Base-by-base conservation (phyloP, 2,888 invertebrate genomes). In the Mythimna ferrago region DNA sequence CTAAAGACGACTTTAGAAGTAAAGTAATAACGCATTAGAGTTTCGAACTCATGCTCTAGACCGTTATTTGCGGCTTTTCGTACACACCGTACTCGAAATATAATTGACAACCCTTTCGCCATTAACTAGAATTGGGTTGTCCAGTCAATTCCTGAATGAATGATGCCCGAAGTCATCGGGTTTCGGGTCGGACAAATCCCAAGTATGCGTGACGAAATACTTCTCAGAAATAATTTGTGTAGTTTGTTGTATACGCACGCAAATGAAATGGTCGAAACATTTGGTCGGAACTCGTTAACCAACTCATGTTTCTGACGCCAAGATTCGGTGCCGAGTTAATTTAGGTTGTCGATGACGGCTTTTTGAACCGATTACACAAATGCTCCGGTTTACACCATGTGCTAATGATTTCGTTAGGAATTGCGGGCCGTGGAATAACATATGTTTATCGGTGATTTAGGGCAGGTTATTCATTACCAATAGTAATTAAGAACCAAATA, bases 161-260 rank as follows among this genome's bases (percentile, higher is more conserved):
- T 91, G 89, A 91, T 91, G 90, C 84, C 88, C 87, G 82, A 78
- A 89, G 89, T 87, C 88, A 84, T 85, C 86, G 81, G 81, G 80
- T 82, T 85, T 84, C 76, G 76, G 82, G 80, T 81, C 82, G 80
- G 91, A 92, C 90, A 90, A 90, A 91, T 92, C 84, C 89, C 86
- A 93, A 93, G 90, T 89, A 93, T 93, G 92, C 92, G 89, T 89
- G 87, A 87, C 87, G 83, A 85, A 84, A 86, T 90, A 90, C 86
- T 91, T 90, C 88, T 83, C 87, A 85, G 86, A 88, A 91, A 92
- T 92, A 91, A 91, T 92, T 92, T 91, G 92, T 92, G 87, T 92
- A 90, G 92, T 92, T 92, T 88, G 88, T 86, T 86, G 88, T 89
- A 90, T 90, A 88, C 87, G 89, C 88, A 90, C 90, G 89, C 89